Percentiles rank a stretch among this genome's conserved stretches.
phyloP scores from a whole-genome alignment of 1,140 invertebrate species.

The Drosophila leontia region DNA sequence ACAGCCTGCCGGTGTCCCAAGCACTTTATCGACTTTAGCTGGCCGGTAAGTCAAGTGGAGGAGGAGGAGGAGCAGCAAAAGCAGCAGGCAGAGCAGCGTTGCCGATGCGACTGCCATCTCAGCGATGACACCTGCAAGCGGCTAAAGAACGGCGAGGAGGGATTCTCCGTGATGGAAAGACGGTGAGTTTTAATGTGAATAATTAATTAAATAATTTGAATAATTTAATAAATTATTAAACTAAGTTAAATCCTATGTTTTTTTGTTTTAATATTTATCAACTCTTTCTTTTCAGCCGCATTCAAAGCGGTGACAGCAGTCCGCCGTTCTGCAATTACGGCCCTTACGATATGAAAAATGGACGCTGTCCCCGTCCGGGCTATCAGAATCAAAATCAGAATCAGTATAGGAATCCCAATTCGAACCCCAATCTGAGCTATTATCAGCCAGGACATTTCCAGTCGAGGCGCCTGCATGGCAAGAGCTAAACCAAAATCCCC shows the following conservation, averaged over 20 bases:
- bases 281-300: constrained; percentile 54
- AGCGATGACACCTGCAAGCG: constrained; percentile 69
- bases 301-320: constrained; percentile 55
- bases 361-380: constrained; percentile 68
- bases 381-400: constrained; percentile 22
- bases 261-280: not conserved
- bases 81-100: constrained; percentile 24
- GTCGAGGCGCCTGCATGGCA: constrained; percentile 44
- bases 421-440: constrained; percentile 12
- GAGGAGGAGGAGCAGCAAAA: not conserved
- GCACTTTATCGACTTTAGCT: constrained; percentile 69
- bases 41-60: constrained; percentile 4
- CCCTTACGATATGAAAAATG: constrained; percentile 57
- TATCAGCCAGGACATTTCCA: constrained; percentile 16
- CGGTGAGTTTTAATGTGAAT: constrained; percentile 39
- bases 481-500: constrained; percentile 52
- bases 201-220: not conserved
- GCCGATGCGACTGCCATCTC: constrained; percentile 75
- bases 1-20: constrained; percentile 64
- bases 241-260: not conserved
- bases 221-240: not conserved
- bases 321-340: constrained; percentile 71
- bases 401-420: constrained; percentile 12
- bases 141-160: constrained; percentile 77
- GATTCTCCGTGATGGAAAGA: constrained; percentile 74